Base-by-base conservation (phyloP, 2,888 invertebrate species). In the Mythimna ferrago region DNA sequence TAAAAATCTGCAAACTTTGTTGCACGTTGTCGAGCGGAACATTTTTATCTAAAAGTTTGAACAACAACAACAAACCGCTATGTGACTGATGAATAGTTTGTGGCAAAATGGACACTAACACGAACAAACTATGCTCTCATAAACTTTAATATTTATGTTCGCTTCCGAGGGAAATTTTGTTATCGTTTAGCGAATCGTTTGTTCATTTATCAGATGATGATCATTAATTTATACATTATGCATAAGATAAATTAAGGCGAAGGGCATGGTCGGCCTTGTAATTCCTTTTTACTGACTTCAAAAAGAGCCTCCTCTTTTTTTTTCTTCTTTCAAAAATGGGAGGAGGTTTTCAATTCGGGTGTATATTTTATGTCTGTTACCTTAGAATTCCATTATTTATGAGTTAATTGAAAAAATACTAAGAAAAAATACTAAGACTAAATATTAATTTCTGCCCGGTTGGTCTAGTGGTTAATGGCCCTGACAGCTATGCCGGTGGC, bases 11-110 rank as follows among this genome's bases (percentile, higher is more conserved):
- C 54, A 53, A 64, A 82, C 21, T 71, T 77, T 32, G 54, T 51
- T 21, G 63, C 44, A 53, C 44, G 51, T 69, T 67, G 66, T 60
- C 32, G 16, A 53, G 53, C 53, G 56, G n/a, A 63, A 81, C 26
- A 63, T 81, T 83, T 83, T 83, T 83, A 83, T 83, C 82, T 81
- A 62, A 73, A 83, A 83, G 74, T 83, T 83, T 78, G 32, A 54
- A 70, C 66, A 66, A 32, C 78, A 69, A 61, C 68, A 68, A 73
- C 64, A 21, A 64, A 58, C 21, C 60, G 60, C 64, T 66, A 81
- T 61, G 77, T 64, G 66, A 70, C 78, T 79, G 79, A 79, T 79
- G 82, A 79, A 79, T 79, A 79, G 79, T 79, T 78, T 64, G 82
- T 76, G 70, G 66, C 38, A 64, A 81, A 81, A 79, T 77, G 71